Base-by-base conservation (phyloP, 2,888 invertebrate genomes). In the Oscheius sp. region DNA sequence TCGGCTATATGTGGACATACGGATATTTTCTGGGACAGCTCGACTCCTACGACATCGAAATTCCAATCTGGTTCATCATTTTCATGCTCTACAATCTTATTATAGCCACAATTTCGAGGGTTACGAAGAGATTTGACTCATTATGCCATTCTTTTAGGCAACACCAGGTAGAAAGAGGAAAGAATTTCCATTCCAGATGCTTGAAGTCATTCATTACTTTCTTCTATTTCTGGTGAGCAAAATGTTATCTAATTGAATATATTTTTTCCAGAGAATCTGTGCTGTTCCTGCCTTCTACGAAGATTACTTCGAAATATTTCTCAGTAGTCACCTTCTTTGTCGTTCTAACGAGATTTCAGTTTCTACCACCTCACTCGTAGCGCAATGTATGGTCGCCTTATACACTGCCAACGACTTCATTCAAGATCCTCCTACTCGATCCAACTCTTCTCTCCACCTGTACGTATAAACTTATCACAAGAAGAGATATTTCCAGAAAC, bases 391-490 rank as follows among this genome's bases (percentile, higher is more conserved):
- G 9, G 48, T 48, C 10, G 63, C 63, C 3, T 48, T 63, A 7
- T 48, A 48, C 48, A 63, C 63, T 7, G 63, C 21, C 5, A 63
- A 63, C 48, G 63, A 63, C 47, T 63, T 63, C 29, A 63, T 63
- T 21, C 63, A 63, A 63, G 63, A 63, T 33, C 63, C 63, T 2
- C 63, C 63, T 48, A 48, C 63, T 32, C n/a, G 63, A 47, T 21
- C 63, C 7, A 63, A 63, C 48, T 63, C 63, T 13, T 63, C 63
- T 29, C 33, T 63, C 4, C 21, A 63, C 29, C 10, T 63, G 63
- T 63, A 32, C 47, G 63, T 60, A 58, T 2, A 21, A 48, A 9
- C 29, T 29, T 9, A 13, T 13, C 2, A 47, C 13, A 42, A 32
- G 1, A 11, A 11, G 2, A 21, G 10, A 21, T 13, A 21, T 10